Conservation (phyloP, 1,140 invertebrate species). For the Sinella curviseta region DNA sequence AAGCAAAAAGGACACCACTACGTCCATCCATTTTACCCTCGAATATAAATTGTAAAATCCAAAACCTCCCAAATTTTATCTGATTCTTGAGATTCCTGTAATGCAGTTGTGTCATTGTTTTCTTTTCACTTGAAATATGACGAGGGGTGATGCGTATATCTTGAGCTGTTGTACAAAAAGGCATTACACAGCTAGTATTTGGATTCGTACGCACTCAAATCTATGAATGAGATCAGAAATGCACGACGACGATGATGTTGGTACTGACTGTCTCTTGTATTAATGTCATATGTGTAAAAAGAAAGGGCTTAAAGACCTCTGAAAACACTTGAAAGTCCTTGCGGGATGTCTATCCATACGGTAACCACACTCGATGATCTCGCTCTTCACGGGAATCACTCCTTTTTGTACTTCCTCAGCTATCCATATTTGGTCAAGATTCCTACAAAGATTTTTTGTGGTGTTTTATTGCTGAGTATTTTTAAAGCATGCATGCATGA, state of each 20-base stretch:
- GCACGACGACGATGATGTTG: background rate
- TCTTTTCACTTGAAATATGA: slow-evolving; percentile 19
- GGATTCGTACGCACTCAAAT: too few species aligned
- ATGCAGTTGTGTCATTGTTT: slow-evolving; percentile 18
- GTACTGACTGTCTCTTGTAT: background rate
- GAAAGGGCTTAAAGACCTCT: slow-evolving; percentile 19
- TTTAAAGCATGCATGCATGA: too few species aligned
- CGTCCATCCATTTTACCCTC: background rate
- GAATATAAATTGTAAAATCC: background rate
- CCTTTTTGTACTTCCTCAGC: background rate
- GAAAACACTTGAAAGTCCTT: background rate
- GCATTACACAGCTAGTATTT: too few species aligned
- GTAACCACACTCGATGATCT: slow-evolving; percentile 12
- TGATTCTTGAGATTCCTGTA: slow-evolving; percentile 25
- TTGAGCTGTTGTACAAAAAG: too few species aligned
- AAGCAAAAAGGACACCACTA: background rate
- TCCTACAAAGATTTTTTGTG: background rate
- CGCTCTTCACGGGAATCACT: background rate
- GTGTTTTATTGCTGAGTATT: too few species aligned
- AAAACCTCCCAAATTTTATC: slow-evolving; percentile 23
- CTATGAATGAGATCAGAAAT: too few species aligned
- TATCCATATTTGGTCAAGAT: slow-evolving; percentile 7
- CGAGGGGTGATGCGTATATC: background rate
- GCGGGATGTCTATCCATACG: background rate
- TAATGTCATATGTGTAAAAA: background rate